Conservation (phyloP, 2,113 vertebrate species). For the Canis aureus region DNA sequence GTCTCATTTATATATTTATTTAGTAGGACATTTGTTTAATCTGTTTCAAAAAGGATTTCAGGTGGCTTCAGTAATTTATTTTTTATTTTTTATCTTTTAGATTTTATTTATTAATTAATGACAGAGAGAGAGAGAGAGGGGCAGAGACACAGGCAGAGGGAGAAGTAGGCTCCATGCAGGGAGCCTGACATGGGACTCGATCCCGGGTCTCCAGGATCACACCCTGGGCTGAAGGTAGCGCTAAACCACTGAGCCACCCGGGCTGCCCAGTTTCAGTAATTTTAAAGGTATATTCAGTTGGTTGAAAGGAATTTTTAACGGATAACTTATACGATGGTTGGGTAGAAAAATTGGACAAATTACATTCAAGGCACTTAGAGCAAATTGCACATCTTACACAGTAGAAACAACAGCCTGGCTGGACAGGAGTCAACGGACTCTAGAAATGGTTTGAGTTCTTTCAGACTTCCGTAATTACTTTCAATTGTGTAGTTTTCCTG, state of each 20-base stretch:
- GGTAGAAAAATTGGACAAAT: neutral
- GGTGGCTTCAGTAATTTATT: neutral
- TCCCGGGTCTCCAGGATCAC: no score
- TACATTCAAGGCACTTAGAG: neutral
- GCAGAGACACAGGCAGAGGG: no score
- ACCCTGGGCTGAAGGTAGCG: no score
- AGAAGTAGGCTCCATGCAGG: no score
- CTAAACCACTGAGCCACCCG: no score
- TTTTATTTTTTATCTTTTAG: no score
- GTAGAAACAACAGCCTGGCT: neutral
- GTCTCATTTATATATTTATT: neutral
- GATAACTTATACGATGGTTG: neutral
- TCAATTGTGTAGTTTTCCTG: neutral
- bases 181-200: no score
- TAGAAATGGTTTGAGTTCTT: neutral
- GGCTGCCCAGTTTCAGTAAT: neutral
- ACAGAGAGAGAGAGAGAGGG: no score
- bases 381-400: neutral
- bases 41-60: constrained; percentile 13
- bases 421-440: neutral
- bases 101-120: no score
- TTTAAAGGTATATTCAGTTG: neutral
- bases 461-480: neutral
- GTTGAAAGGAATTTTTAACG: neutral
- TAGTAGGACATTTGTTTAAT: neutral